These are phyloP conservation scores for Aphelenchoides besseyi DNA, from an alignment of 1,140 invertebrate species.

Conservation along the genomic window DNA sequence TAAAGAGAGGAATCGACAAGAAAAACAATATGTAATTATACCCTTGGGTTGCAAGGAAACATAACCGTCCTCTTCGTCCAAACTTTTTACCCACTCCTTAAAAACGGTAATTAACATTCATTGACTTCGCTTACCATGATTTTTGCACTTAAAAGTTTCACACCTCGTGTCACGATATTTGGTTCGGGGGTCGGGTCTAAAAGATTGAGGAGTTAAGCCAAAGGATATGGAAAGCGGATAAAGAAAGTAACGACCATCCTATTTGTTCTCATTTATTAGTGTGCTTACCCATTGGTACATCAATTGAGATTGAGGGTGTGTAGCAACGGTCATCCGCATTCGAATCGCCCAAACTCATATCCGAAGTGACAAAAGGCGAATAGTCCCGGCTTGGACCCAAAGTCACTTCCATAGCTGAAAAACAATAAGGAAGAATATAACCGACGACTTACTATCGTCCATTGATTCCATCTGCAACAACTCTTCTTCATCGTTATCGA, in stretches of 20 bases:
- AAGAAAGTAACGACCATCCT: not conserved
- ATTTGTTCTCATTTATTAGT: too few species aligned
- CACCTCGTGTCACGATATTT: slow-evolving; percentile 21
- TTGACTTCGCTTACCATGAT: too few species aligned
- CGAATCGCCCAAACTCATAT: not conserved
- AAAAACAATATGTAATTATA: not conserved
- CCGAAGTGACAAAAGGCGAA: slow-evolving; percentile 8
- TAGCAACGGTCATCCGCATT: slow-evolving; percentile 2
- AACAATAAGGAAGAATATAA: slow-evolving; percentile 2
- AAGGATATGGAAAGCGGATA: not conserved
- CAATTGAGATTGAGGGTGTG: slow-evolving; percentile 16
- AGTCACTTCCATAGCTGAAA: slow-evolving; percentile 23
- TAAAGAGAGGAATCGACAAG: not conserved
- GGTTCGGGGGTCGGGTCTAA: not conserved
- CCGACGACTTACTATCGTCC: not conserved
- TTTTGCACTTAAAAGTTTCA: slow-evolving; percentile 40
- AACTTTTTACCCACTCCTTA: slow-evolving; percentile 45
- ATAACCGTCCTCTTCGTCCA: slow-evolving; percentile 41
- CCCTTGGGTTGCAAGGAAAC: not conserved
- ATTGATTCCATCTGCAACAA: slow-evolving; percentile 28
- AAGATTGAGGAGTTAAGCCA: not conserved
- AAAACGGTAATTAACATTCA: too few species aligned
- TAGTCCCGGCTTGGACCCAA: slow-evolving; percentile 1
- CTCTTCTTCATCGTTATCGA: slow-evolving; percentile 22
- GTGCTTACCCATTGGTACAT: slow-evolving; percentile 25